Base-by-base conservation (phyloP, 1,140 invertebrate genomes). In the Polyergus mexicanus region DNA sequence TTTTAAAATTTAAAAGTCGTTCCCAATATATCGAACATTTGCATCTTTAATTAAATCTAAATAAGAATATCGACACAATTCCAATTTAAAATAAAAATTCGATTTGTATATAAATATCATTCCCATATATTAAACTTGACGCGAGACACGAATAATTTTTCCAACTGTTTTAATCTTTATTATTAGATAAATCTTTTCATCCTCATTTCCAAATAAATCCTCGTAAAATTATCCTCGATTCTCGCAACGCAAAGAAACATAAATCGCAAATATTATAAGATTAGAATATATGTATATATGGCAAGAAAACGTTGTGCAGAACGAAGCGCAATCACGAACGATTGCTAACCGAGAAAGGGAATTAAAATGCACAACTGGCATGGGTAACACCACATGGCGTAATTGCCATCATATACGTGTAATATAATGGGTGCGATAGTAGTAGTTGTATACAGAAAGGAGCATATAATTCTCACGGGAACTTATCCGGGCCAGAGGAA, bases 301-400 rank as follows among this genome's bases (percentile, higher is more conserved):
- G 47, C 44, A 22, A 68, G 63, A 4, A 69, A 69, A 69, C 25
- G 35, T 69, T 41, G 19, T 22, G 19, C 63, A 13, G 76, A 68
- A 80, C 76, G 68, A 80, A 80, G 77, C 66, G 35, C 32, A 28
- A 35, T 80, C 77, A 80, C 77, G 63, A 80, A 72, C 38, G 62
- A 38, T 11, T 44, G 38, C 41, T 5, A 35, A 72, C 25, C 28
- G 63, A 22, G 60, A 22, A 71, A 74, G 38, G 35, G 63, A 84
- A 66, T 86, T 74, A 58, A 84, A 84, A 84, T 86, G 81, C 68
- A 74, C 78, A 32, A 51, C 62, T 65, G 58, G 41, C 38, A 22
- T 2, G 44, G 56, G 62, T 69, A 65, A 28, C 47, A 51, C 19
- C 68, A 74, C 78, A 56, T 66, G 80, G 71, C 47, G 56, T 72